A percentile compares a stretch with the other conserved stretches of the same genome.
These are phyloP conservation scores for Pocota personata DNA, from an alignment of 2,888 invertebrate genomes.

Conservation along the genomic window DNA sequence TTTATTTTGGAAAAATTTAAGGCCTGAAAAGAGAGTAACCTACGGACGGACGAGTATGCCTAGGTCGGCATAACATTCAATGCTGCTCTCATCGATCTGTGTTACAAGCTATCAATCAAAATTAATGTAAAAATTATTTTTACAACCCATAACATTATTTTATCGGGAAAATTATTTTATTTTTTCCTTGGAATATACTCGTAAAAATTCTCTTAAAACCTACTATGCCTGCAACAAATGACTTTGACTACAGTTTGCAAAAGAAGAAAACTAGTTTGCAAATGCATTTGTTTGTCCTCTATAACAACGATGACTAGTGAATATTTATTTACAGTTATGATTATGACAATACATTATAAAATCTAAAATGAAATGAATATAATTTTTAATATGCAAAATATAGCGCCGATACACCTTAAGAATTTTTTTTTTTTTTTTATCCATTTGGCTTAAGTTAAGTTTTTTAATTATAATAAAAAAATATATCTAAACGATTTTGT, in stretches of 20 bases:
- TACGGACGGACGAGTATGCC: too few relatives aligned
- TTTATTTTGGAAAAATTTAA: too few relatives aligned
- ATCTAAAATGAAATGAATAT: slow-evolving; percentile 32
- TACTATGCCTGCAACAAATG: slow-evolving; percentile 37
- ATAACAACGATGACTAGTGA: slow-evolving; percentile 68
- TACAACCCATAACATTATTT: slow-evolving; percentile 29
- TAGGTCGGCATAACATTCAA: too few relatives aligned
- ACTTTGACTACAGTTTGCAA: slow-evolving; percentile 53
- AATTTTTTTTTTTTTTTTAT: slow-evolving; percentile 5
- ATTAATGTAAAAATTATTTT: background rate
- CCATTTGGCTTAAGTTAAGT: slow-evolving; percentile 53
- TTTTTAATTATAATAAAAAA: background rate
- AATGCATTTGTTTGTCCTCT: slow-evolving; percentile 44
- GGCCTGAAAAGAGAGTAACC: too few relatives aligned
- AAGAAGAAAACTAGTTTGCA: background rate
- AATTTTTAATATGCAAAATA: slow-evolving; percentile 1
- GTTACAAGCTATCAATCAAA: too few relatives aligned
- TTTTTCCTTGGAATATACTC: background rate
- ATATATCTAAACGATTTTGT: too few relatives aligned
- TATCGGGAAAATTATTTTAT: background rate
- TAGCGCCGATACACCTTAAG: background rate
- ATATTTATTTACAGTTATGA: slow-evolving; percentile 59
- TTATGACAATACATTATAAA: slow-evolving; percentile 29
- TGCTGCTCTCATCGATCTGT: too few relatives aligned
- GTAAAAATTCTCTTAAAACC: background rate